These are phyloP conservation scores for Neuroscelio doddi DNA, from an alignment of 2,888 invertebrate genomes.

Conservation along the genomic window DNA sequence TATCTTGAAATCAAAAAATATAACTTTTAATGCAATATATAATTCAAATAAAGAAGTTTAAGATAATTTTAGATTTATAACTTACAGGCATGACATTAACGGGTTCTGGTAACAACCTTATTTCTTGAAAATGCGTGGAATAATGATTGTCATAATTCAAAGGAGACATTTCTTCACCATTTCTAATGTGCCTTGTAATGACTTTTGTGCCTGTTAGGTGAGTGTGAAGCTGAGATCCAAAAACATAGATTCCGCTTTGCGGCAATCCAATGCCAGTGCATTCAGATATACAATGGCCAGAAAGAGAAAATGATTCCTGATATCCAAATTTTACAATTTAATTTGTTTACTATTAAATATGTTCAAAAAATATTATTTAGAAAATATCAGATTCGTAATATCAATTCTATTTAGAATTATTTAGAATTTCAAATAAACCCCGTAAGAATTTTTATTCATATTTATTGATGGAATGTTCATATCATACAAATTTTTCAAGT, in stretches of 20 bases:
- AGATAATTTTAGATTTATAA: constrained; percentile 19
- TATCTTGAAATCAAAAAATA: too few relatives aligned
- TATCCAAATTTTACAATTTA: too few relatives aligned
- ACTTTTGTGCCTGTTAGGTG: constrained; percentile 92
- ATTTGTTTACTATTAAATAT: too few relatives aligned
- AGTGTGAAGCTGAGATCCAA: constrained; percentile 97
- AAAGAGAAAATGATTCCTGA: constrained; percentile 81
- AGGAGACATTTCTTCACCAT: constrained; percentile 85
- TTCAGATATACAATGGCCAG: constrained; percentile 92
- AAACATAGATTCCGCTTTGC: constrained; percentile 87
- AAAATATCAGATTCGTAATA: too few relatives aligned
- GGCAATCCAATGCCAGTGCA: constrained; percentile 93
- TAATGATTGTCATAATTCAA: constrained; percentile 96
- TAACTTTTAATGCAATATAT: not conserved
- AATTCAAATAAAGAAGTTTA: not conserved
- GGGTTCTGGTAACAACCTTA: constrained; percentile 86
- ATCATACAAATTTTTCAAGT: too few relatives aligned
- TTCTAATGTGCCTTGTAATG: constrained; percentile 88
- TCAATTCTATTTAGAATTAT: too few relatives aligned
- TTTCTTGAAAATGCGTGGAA: constrained; percentile 98
- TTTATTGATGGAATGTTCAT: too few relatives aligned
- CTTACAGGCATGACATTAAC: constrained; percentile 87
- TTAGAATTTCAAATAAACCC: too few relatives aligned
- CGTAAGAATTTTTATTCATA: too few relatives aligned
- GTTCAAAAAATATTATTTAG: too few relatives aligned